phyloP scores from a whole-genome alignment of 2,797 vertebrate genomes.

The Amniataba percoides region DNA sequence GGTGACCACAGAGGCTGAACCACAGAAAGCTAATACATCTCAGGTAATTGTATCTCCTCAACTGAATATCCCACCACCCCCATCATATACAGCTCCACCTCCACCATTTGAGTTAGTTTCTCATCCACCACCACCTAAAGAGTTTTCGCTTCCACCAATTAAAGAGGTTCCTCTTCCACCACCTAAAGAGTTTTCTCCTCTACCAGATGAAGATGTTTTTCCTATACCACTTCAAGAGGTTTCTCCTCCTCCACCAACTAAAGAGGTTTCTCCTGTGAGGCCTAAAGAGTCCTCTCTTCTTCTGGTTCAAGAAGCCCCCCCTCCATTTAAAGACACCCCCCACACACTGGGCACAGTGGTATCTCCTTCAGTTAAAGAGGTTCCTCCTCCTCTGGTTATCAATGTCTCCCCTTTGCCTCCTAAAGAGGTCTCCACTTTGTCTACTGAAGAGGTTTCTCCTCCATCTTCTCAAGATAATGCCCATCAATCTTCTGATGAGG shows the following conservation, averaged over 20 bases:
- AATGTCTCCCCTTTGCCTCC: conserved; percentile 10
- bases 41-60: conserved; percentile 8
- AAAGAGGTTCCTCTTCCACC: conserved; percentile 8
- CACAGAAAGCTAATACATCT: conserved; percentile 30
- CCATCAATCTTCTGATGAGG: conserved; percentile 24
- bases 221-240: conserved; percentile 13
- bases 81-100: conserved; percentile 65
- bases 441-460: conserved; percentile 22
- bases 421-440: conserved; percentile 12
- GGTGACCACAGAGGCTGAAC: conserved; percentile 27
- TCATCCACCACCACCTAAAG: conserved; percentile 10
- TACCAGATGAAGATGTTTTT: conserved; percentile 17
- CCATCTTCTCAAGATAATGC: conserved; percentile 27
- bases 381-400: conserved; percentile 2
- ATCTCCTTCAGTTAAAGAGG: neutral
- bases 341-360: conserved; percentile 1
- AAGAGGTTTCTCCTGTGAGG: neutral
- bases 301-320: conserved; percentile 14
- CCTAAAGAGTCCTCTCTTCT: conserved; percentile 1
- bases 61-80: conserved; percentile 72
- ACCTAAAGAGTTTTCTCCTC: conserved; percentile 18
- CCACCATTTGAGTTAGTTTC: conserved; percentile 47
- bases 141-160: neutral
- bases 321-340: conserved; percentile 3
- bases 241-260: conserved; percentile 6